Evolutionary conservation across 2,113 vertebrate species (phyloP), one percentile per base, ranked within the genome.

Genomic region (Cariama cristata): DNA sequence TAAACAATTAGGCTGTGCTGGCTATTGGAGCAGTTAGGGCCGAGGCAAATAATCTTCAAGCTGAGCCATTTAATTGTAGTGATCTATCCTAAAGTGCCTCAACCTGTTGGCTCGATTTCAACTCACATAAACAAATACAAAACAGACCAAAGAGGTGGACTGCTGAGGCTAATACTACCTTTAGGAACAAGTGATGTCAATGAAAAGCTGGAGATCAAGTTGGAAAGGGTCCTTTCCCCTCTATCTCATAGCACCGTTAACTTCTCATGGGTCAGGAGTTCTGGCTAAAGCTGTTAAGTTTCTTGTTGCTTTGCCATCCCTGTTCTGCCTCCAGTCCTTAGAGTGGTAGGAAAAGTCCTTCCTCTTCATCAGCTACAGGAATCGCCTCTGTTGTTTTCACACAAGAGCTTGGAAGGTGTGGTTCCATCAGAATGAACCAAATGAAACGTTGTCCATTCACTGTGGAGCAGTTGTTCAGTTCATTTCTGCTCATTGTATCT

Each of bases 231-330:
- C 32, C 45, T 73, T 79, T 64, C 52, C 72, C 75, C 28, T 75
- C 89, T 88, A 30, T 40, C 84, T 75, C n/a, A 60, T 87, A 96
- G 94, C 90, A 96, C 93, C 88, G 1, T 90, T 75, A 88, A 44
- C 77, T 91, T 90, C 87, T 74, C 59, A 49, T 33, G n/a, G 53
- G 55, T 30, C 87, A 53, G 60, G 50, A 79, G 21, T 35, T 72
- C 63, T 76, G 58, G 55, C 47, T 93, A 88, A 92, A 95, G 72
- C 74, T 79, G 42, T 82, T 55, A 45, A 45, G 44, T 80, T 94
- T 90, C 27, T 33, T 75, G 27, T 66, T 92, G 49, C 38, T 96
- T 84, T 82, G 64, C 74, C 79, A 82, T 53, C 72, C 47, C 33
- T 75, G 30, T 79, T 97, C 63, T 85, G 63, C 45, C 82, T 85